Evolutionary conservation across 1,140 invertebrate genomes (phyloP).

Genomic region (Littorina saxatilis): DNA sequence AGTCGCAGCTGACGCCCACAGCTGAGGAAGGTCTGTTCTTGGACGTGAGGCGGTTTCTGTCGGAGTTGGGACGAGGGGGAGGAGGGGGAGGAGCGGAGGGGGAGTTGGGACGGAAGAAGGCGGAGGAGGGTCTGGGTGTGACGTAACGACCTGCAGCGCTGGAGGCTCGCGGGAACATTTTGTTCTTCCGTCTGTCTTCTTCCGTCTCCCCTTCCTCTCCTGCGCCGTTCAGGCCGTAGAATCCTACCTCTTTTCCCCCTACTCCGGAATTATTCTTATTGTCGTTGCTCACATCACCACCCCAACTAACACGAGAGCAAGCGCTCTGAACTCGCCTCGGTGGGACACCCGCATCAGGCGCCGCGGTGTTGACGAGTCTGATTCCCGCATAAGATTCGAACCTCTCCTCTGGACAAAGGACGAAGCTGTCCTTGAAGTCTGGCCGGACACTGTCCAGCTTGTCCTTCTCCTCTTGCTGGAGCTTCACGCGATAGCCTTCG

Average conservation of each 20-base stretch:
- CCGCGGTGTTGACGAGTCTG: not conserved
- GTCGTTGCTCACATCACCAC: no score
- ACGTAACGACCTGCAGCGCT: no score
- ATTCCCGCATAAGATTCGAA: not conserved
- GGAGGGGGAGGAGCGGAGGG: not conserved
- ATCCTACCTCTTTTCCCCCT: not conserved
- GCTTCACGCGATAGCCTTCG: not conserved
- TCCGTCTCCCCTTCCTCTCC: not conserved
- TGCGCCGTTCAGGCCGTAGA: not conserved
- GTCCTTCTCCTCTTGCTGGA: slow-evolving; percentile 10
- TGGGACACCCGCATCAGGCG: not conserved
- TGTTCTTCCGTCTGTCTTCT: not conserved
- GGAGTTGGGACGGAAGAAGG: not conserved
- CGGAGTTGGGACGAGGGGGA: not conserved
- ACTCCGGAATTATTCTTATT: no score
- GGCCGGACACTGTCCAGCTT: not conserved
- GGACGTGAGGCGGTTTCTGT: not conserved
- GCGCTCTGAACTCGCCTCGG: no score
- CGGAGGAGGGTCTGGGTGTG: not conserved
- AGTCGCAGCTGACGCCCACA: not conserved
- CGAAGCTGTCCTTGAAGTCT: slow-evolving; percentile 1
- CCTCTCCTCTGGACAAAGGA: not conserved
- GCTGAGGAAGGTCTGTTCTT: slow-evolving; percentile 12
- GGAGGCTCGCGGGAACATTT: no score
- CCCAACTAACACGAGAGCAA: no score